A percentile compares a stretch with the other conserved stretches of the same genome.
These are phyloP conservation scores for Ypsolopha scabrella DNA, from an alignment of 2,888 invertebrate species.

Conservation along the genomic window DNA sequence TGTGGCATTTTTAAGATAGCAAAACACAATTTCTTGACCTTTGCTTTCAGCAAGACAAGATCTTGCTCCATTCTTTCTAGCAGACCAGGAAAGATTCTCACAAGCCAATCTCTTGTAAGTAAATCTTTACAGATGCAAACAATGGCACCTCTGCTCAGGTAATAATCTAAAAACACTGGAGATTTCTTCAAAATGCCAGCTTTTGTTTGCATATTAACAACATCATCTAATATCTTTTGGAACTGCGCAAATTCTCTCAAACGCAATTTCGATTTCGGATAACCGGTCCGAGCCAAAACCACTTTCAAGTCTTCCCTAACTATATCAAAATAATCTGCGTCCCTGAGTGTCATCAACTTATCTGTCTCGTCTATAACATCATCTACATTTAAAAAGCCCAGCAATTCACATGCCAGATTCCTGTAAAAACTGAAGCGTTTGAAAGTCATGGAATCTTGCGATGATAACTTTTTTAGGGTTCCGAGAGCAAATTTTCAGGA, in stretches of 20 bases:
- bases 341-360: conserved; percentile 41
- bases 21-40: conserved; percentile 46
- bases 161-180: conserved; percentile 49
- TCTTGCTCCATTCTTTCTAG: conserved; percentile 48
- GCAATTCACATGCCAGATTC: conserved; percentile 30
- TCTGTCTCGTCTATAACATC: conserved; percentile 46
- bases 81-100: conserved; percentile 44
- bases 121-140: conserved; percentile 52
- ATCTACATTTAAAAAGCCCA: conserved; percentile 29
- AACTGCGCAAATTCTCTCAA: conserved; percentile 45
- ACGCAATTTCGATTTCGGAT: conserved; percentile 50
- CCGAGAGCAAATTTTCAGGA: too few species aligned
- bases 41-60: conserved; percentile 40
- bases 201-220: conserved; percentile 53
- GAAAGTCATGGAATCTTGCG: too few species aligned
- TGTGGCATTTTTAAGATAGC: conserved; percentile 45
- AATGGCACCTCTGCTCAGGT: conserved; percentile 49
- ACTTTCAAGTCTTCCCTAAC: conserved; percentile 47
- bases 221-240: conserved; percentile 36
- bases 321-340: conserved; percentile 44
- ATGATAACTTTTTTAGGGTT: too few species aligned
- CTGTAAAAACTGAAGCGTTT: too few species aligned
- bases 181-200: conserved; percentile 37
- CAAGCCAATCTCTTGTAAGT: conserved; percentile 51
- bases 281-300: conserved; percentile 45